Base-by-base conservation (phyloP, 2,797 vertebrate species). In the Emys orbicularis region DNA sequence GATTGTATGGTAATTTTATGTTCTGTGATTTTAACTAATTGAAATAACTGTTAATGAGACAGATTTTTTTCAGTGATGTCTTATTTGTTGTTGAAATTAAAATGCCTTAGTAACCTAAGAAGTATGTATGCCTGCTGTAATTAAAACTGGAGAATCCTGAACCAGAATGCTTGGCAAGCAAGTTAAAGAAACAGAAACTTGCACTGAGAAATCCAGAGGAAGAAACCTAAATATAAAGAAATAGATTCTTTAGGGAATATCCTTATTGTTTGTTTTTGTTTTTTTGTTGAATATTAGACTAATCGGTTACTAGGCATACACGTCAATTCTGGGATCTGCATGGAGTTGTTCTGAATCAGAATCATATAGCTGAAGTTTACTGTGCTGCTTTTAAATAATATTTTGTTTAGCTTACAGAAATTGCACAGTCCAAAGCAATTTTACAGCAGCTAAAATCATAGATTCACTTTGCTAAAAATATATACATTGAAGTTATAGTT, bases 391-490 rank as follows among this genome's bases (percentile, higher is more conserved):
- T 86, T 52, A 95, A 90, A 85, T 76, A 94, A 56, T 41, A 56
- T 8, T 89, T 87, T 80, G 7, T 96, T 86, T 74, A 50, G 6
- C 13, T 77, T 49, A 52, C 81, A 89, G 94, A 92, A 96, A 91
- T 44, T 92, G 74, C 21, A 83, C 88, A 81, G 95, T 95, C 95
- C 94, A 97, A 93, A 86, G 92, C 68, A 87, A 47, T 92, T 96
- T 89, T 87, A 84, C 81, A 93, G 80, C 68, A 87, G 27, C 56
- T 94, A 93, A 93, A 89, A 93, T 86, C 54, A 94, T 87, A 85
- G 77, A 93, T 47, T 92, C 83, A 88, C 88, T 94, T 95, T 41
- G 72, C 80, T 54, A 88, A 91, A 88, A 86, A 5, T 10, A 44
- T 80, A 89, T 79, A 84, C 9, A 76, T 61, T 56, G 76, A 21